phyloP scores from a whole-genome alignment of 2,888 invertebrate genomes.

The Ophioninae sp. region DNA sequence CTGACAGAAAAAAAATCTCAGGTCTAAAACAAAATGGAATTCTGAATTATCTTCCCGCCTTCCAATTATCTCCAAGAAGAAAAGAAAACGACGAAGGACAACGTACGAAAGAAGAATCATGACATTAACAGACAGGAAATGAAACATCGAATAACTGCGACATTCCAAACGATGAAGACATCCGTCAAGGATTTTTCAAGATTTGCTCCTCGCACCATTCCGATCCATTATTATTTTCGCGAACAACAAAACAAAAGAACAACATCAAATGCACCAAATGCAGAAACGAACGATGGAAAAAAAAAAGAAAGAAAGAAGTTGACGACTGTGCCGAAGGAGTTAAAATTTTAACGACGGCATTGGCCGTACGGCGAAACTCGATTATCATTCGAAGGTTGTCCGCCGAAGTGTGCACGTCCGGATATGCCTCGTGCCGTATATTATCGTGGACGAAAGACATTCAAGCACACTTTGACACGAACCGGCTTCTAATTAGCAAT shows the following conservation, averaged over 20 bases:
- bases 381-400: constrained; percentile 47
- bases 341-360: constrained; percentile 49
- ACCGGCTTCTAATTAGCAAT: constrained; percentile 60
- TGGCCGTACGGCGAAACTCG: constrained; percentile 36
- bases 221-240: neutral
- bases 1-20: too few relatives aligned
- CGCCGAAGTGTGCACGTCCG: constrained; percentile 1
- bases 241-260: neutral
- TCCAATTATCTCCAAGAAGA: neutral
- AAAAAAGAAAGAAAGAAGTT: constrained; percentile 26
- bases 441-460: constrained; percentile 45
- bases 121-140: neutral
- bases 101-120: neutral
- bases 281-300: constrained; percentile 3
- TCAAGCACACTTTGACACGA: constrained; percentile 51
- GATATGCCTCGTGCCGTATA: constrained; percentile 41
- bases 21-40: too few relatives aligned
- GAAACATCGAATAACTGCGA: neutral
- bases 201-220: neutral
- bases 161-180: neutral
- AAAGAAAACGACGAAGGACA: neutral
- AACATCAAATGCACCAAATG: constrained; percentile 19
- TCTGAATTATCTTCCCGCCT: too few relatives aligned
- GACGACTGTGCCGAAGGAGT: constrained; percentile 32
- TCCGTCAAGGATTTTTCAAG: neutral